Evolutionary conservation across 2,797 vertebrate genomes (phyloP), one percentile per base, ranked within the genome.

Genomic region (Euphonia xanthogaster): DNA sequence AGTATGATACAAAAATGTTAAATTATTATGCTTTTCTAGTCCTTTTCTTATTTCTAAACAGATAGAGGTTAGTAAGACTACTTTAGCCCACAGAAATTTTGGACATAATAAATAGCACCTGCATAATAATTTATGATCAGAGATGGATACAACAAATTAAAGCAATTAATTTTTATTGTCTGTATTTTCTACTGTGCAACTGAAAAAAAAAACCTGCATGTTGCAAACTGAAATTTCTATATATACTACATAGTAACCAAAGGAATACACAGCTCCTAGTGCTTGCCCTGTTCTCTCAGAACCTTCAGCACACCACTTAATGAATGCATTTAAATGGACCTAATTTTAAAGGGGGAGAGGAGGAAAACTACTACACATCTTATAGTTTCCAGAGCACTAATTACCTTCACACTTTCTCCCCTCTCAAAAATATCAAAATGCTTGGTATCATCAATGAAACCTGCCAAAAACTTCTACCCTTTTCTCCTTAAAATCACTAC

Each of bases 401-500:
- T 40, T 75, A 31, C 23, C 39, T 70, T 90, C 31, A 19, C 14
- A 63, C 3, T 50, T 62, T 62, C 19, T 8, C 8, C 9, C 16
- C 10, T 27, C 19, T 40, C 53, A 44, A 70, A 57, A 60, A 60
- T 22, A 61, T 7, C 5, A 63, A 51, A 86, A 57, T 27, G 6
- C 28, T 77, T 72, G 27, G 10, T 50, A 44, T 51, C 47, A 51
- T 62, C 50, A 77, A 27, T 33, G n/a, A 90, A 91, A 93, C 4
- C 21, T 72, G n/a, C 1, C 27, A 71, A 73, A 92, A 91, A n/a
- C 20, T 53, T 81, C 53, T 75, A 72, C 10, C 3, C 5, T 10
- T 88, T 80, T 80, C 42, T 87, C 28, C 53, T 85, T 70, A 89
- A 92, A 96, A 78, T 51, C 57, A 68, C 66, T 90, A 42, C 51